Conservation (phyloP, 2,113 vertebrate species). For the Mus pahari region DNA sequence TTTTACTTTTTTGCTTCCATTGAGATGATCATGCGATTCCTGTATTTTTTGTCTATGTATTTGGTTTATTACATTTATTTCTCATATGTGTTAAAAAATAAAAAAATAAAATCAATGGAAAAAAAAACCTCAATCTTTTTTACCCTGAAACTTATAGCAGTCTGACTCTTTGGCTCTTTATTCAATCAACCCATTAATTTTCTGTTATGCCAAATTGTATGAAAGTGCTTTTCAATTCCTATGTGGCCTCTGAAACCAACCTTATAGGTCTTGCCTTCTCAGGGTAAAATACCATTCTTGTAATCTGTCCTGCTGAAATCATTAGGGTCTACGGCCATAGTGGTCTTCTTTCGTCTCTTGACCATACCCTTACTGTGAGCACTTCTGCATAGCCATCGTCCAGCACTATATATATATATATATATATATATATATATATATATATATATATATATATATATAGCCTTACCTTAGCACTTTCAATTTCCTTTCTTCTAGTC, state of each 20-base stretch:
- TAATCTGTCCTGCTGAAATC: not conserved
- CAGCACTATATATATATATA: too few relatives aligned
- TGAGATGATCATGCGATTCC: too few relatives aligned
- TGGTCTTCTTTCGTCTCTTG: not conserved
- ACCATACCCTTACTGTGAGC: not conserved
- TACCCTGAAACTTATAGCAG: not conserved
- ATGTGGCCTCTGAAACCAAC: not conserved
- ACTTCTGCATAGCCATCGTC: not conserved
- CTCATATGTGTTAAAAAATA: too few relatives aligned
- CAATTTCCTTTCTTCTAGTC: conserved; percentile 31
- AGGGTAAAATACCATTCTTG: not conserved
- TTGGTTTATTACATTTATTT: too few relatives aligned
- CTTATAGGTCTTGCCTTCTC: not conserved
- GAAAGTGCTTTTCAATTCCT: too few relatives aligned
- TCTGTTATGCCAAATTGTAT: not conserved
- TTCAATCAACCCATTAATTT: not conserved
- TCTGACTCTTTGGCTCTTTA: not conserved
- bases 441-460: too few relatives aligned
- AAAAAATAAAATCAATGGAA: too few relatives aligned
- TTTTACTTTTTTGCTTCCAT: too few relatives aligned
- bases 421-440: too few relatives aligned
- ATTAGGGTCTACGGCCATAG: not conserved
- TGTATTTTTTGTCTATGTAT: too few relatives aligned
- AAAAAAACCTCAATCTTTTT: not conserved
- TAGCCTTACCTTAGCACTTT: not conserved